phyloP scores from a whole-genome alignment of 2,797 vertebrate genomes.

The Mus spretus region DNA sequence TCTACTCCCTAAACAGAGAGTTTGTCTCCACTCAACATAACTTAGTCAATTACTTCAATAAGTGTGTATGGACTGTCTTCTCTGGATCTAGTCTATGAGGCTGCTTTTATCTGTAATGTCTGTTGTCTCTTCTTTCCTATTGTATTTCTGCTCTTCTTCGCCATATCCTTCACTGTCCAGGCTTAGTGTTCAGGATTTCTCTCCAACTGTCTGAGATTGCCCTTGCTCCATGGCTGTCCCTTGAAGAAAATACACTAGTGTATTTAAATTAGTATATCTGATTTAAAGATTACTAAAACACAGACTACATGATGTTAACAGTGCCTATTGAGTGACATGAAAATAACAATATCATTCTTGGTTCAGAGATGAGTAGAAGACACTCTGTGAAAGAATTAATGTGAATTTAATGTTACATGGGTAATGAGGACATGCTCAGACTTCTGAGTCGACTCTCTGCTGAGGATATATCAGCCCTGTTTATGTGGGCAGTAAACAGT shows the following conservation, averaged over 20 bases:
- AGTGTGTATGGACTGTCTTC: background rate
- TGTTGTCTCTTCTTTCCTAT: background rate
- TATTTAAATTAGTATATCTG: conserved; percentile 4
- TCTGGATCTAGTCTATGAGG: background rate
- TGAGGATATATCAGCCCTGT: conserved; percentile 40
- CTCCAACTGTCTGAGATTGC: background rate
- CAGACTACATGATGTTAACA: background rate
- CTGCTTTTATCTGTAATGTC: background rate
- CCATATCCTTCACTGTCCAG: background rate
- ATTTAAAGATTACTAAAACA: conserved; percentile 19
- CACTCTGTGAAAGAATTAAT: background rate
- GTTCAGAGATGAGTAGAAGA: background rate
- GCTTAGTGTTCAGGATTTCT: background rate
- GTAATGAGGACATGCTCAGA: conserved; percentile 21
- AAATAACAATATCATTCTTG: background rate
- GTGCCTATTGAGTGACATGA: background rate
- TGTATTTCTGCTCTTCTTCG: background rate
- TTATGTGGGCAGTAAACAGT: conserved; percentile 65
- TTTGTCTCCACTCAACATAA: background rate
- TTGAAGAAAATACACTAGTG: background rate
- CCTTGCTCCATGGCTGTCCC: background rate
- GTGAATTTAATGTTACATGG: conserved; percentile 2
- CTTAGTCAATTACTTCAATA: background rate
- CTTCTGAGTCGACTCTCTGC: conserved; percentile 21
- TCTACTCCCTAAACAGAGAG: background rate